phyloP scores from a whole-genome alignment of 2,888 invertebrate genomes.

The Tanypteryx hageni region DNA sequence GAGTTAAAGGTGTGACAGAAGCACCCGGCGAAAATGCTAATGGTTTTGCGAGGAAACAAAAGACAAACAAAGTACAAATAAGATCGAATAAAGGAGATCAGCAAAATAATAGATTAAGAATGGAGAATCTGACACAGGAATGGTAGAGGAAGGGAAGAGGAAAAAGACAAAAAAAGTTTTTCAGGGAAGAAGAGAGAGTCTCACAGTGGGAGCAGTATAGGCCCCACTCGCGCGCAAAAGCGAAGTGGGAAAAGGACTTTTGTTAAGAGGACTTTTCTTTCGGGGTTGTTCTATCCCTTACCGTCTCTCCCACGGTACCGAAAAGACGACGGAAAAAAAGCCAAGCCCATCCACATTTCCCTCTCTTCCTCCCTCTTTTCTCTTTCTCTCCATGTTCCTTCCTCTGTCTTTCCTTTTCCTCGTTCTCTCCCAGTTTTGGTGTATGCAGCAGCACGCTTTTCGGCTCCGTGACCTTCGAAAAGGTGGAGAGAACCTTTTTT shows the following conservation, averaged over 20 bases:
- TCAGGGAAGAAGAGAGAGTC: background rate
- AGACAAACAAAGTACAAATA: background rate
- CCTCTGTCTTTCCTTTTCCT: too few relatives aligned
- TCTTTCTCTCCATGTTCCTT: background rate
- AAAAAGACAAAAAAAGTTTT: background rate
- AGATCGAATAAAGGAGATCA: background rate
- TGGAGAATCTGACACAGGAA: background rate
- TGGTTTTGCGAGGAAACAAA: background rate
- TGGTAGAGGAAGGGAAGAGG: background rate
- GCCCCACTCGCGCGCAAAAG: background rate
- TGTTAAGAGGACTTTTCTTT: conserved; percentile 38
- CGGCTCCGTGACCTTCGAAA: conserved; percentile 37
- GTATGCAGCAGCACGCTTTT: conserved; percentile 48
- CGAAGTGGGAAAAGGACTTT: conserved; percentile 41
- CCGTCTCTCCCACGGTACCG: background rate
- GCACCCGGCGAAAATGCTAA: background rate
- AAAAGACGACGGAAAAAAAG: background rate
- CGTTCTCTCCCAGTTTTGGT: background rate
- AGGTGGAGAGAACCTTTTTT: background rate
- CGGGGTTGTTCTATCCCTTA: background rate
- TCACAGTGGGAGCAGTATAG: background rate
- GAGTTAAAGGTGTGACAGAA: background rate
- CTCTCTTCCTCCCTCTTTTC: background rate
- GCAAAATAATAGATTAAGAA: conserved; percentile 8
- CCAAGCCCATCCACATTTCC: background rate